Base-by-base conservation (phyloP, 2,797 vertebrate genomes). In the Sebastiscus tertius region DNA sequence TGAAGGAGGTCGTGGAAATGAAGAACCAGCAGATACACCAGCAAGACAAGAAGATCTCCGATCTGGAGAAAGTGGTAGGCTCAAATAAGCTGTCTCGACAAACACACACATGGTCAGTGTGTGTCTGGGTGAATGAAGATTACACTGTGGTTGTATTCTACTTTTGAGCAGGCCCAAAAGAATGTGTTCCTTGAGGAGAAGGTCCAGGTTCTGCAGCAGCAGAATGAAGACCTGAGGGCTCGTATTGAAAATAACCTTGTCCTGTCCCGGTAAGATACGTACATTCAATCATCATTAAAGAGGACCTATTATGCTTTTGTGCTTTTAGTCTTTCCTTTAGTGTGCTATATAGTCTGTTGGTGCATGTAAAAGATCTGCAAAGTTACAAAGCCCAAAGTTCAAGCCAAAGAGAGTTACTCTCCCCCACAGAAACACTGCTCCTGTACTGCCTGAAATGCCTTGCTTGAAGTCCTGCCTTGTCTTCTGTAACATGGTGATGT, bases 21-120 rank as follows among this genome's bases (percentile, higher is more conserved):
- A 99, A 99, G 93, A 99, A 98, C 92, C 96, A 97, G 80, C 97
- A 99, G 83, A 99, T 99, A 80, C 99, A 99, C 87, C 96, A 98
- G 61, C 99, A 99, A 77, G 98, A 99, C 83, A 98, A 97, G 90
- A 97, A 97, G 91, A 99, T 99, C 27, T 94, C 97, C 42, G 97
- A 99, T 66, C 92, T 99, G 80, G 97, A 99, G 89, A 99, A 97
- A 95, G 97, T 99, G 96, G 99, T 99, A 95, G 95, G 97, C 93
- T 94, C 86, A 94, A 88, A 91, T 85, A 90, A 64, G 56, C 90
- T 79, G 60, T 46, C 22, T 14, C n/a, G 46, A 39, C 33, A 80
- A 29, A 79, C 24, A 64, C 29, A 46, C 13, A 5, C 20, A 56
- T 8, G 2, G 6, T 34, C 24, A 24, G 16, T 55, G 20, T 82